Evolutionary conservation across 2,797 vertebrate species (phyloP), one percentile per base, ranked within the genome.

Genomic region (Gymnodraco acuticeps): DNA sequence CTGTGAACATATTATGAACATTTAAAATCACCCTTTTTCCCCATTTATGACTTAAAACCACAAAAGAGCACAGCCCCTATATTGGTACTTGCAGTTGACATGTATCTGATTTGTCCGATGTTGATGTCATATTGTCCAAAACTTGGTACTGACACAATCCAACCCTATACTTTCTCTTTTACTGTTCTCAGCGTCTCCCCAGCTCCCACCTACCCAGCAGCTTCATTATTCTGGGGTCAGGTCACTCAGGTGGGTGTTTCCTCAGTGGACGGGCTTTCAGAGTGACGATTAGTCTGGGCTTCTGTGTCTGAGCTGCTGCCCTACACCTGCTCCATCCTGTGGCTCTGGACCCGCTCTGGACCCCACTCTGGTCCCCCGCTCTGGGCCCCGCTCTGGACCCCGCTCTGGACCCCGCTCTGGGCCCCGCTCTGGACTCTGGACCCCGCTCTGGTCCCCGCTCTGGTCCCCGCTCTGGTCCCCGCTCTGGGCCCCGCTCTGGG

Each of bases 291-390:
- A 70, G 16, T 78, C 64, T 64, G 61, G 64, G 54, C 66, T 70
- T 80, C 70, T 77, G 63, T 8, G 62, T n/a, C 19, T 72, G 70
- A 82, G 58, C 65, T 55, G 38, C 56, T 64, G 58, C 15, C 42
- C n/a, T 12, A 5, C 52, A 76, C 64, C 46, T 73, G 62, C 11
- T 47, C 31, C 80, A 69, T 61, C 65, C 43, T 43, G 45, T 70
- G 66, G 47, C 27, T 70, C 55, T 58, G 72, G 45, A 42, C 78
- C 53, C 75, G 23, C 23, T 23, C 3, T 20, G 20, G 2, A 20
- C 20, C 20, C 20, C 20, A 42, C 27, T 70, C 55, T 58, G n/a
- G n/a, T n/a, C n/a, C n/a, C 23, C 23, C 23, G 23, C 23, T 23
- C 23, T 23, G 23, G 23, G 20, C 20, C 20, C 20, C 20, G 20